Percentiles rank a stretch among this genome's conserved stretches.
phyloP scores from a whole-genome alignment of 2,888 invertebrate genomes.

The Gnatocerus cornutus region DNA sequence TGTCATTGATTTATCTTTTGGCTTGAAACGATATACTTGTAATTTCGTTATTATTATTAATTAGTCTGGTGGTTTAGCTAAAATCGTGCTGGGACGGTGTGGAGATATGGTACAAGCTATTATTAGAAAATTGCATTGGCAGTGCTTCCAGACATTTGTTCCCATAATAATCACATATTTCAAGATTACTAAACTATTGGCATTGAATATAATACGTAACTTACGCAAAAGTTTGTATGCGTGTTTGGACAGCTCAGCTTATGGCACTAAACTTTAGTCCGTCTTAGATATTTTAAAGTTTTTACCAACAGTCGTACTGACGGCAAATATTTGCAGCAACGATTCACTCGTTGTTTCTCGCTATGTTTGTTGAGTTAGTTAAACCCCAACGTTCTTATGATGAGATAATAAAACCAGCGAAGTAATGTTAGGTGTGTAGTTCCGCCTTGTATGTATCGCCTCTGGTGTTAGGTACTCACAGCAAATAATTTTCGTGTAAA shows the following conservation, averaged over 20 bases:
- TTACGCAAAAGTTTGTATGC: conserved; percentile 2
- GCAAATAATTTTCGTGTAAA: conserved; percentile 45
- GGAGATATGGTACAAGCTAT: conserved; percentile 18
- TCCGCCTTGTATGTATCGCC: conserved; percentile 25
- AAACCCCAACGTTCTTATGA: conserved; percentile 27
- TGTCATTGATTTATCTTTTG: conserved; percentile 47
- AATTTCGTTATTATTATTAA: conserved; percentile 46
- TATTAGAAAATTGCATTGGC: conserved; percentile 37
- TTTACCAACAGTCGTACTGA: background rate
- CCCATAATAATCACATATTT: conserved; percentile 27
- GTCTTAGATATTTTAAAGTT: background rate
- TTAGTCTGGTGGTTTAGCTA: conserved; percentile 33
- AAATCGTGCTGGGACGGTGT: conserved; percentile 7
- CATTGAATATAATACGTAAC: conserved; percentile 3
- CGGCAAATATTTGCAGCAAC: conserved; percentile 15
- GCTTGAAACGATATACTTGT: conserved; percentile 27
- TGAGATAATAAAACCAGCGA: conserved; percentile 26
- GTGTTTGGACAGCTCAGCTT: no score
- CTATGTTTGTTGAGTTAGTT: conserved; percentile 29
- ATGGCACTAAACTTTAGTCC: no score
- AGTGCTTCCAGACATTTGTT: conserved; percentile 21
- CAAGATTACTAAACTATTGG: conserved; percentile 10
- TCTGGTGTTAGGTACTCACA: conserved; percentile 23
- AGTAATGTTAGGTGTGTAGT: conserved; percentile 10
- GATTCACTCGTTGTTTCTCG: conserved; percentile 9